Conservation (phyloP, 2,888 invertebrate species). For the Erebia palarica region DNA sequence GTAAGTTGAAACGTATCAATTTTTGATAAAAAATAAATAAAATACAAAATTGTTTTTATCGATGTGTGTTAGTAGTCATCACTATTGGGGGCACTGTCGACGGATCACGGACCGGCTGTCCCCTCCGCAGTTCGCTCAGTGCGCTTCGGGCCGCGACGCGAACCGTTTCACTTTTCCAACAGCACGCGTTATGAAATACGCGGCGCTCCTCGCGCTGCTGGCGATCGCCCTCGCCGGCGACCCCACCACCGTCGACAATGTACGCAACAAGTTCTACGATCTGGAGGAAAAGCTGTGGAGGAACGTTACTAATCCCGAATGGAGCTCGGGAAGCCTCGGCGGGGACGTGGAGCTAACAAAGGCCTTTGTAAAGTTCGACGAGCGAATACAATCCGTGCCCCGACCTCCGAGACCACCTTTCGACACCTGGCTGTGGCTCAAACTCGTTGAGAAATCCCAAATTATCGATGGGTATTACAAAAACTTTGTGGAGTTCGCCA, state of each 20-base stretch:
- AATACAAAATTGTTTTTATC: slow-evolving; percentile 20
- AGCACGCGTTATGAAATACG: slow-evolving; percentile 57
- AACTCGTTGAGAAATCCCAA: slow-evolving; percentile 83
- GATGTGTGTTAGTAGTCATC: slow-evolving; percentile 30
- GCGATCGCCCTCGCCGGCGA: slow-evolving; percentile 54
- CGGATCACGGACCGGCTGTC: slow-evolving; percentile 49
- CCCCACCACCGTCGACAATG: slow-evolving; percentile 79
- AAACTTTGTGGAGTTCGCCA: slow-evolving; percentile 84
- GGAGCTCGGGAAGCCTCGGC: slow-evolving; percentile 63
- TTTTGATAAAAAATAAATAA: background rate
- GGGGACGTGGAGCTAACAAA: slow-evolving; percentile 83
- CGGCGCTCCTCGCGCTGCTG: slow-evolving; percentile 59
- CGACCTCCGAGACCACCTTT: slow-evolving; percentile 55
- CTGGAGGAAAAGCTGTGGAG: slow-evolving; percentile 81
- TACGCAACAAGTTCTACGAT: slow-evolving; percentile 82
- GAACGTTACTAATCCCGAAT: slow-evolving; percentile 67
- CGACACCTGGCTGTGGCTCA: slow-evolving; percentile 84
- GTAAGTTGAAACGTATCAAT: background rate
- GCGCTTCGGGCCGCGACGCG: slow-evolving; percentile 58
- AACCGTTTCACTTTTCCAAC: slow-evolving; percentile 48
- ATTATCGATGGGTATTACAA: slow-evolving; percentile 86
- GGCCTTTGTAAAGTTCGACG: slow-evolving; percentile 81
- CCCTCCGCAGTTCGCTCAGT: slow-evolving; percentile 60
- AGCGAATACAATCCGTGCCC: slow-evolving; percentile 68
- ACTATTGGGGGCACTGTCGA: slow-evolving; percentile 31